Percentiles rank a stretch among this genome's conserved stretches.
phyloP scores from a whole-genome alignment of 1,140 invertebrate genomes.

The Hycleus cichorii region DNA sequence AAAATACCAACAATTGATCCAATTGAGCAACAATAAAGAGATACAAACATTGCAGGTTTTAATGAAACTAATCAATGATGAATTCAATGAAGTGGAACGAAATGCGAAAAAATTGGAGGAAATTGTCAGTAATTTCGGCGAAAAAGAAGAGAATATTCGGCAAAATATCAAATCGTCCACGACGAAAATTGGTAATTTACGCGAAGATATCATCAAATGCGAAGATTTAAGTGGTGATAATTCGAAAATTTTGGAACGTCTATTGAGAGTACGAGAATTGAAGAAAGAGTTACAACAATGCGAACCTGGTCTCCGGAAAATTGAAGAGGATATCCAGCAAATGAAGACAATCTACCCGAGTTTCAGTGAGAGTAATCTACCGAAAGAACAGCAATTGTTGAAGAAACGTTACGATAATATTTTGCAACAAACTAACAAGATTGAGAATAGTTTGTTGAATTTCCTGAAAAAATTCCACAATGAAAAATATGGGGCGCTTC shows the following conservation, averaged over 20 bases:
- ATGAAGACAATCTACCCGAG: slow-evolving; percentile 71
- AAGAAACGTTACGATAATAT: slow-evolving; percentile 72
- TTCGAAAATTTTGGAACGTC: slow-evolving; percentile 68
- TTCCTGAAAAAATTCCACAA: slow-evolving; percentile 83
- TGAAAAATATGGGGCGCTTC: slow-evolving; percentile 74
- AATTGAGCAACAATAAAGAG: slow-evolving; percentile 65
- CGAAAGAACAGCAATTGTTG: slow-evolving; percentile 71
- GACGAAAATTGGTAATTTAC: slow-evolving; percentile 63
- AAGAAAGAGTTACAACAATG: slow-evolving; percentile 60
- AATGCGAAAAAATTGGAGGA: slow-evolving; percentile 70
- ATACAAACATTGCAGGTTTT: slow-evolving; percentile 63
- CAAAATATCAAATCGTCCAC: slow-evolving; percentile 61
- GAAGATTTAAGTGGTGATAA: slow-evolving; percentile 87
- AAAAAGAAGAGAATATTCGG: slow-evolving; percentile 66
- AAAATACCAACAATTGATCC: slow-evolving; percentile 73
- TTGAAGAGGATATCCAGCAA: slow-evolving; percentile 61
- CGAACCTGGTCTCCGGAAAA: slow-evolving; percentile 57
- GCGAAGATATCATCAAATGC: slow-evolving; percentile 82
- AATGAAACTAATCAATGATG: slow-evolving; percentile 61
- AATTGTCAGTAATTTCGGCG: slow-evolving; percentile 59
- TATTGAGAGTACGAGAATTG: slow-evolving; percentile 65
- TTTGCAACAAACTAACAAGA: slow-evolving; percentile 66
- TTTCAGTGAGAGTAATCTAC: slow-evolving; percentile 64
- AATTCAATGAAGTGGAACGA: slow-evolving; percentile 68
- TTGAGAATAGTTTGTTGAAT: slow-evolving; percentile 67